Conservation (phyloP, 2,888 invertebrate genomes). For the Oxytorus armatus region DNA sequence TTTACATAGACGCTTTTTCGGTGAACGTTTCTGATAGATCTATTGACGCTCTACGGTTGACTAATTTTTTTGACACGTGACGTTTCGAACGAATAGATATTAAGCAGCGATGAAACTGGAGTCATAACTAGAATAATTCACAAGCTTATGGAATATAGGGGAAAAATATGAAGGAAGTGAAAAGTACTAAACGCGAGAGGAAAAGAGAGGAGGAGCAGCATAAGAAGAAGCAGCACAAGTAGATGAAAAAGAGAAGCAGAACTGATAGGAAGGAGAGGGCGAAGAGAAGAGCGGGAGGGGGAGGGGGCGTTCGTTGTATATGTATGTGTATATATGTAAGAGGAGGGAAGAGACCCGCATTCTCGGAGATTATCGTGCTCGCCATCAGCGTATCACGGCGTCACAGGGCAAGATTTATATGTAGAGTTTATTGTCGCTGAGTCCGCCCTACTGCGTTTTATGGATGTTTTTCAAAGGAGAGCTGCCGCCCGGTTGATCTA, state of each 20-base stretch:
- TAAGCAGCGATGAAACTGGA: background rate
- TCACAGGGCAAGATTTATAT: constrained; percentile 85
- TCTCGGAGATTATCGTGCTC: constrained; percentile 85
- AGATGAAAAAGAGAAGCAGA: constrained; percentile 61
- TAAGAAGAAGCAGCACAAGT: constrained; percentile 58
- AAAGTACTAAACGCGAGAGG: constrained; percentile 59
- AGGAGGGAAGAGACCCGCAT: constrained; percentile 82
- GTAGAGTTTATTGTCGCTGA: constrained; percentile 85
- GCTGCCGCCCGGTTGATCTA: constrained; percentile 84
- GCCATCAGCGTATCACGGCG: constrained; percentile 85
- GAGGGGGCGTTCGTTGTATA: constrained; percentile 6
- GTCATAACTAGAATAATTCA: background rate
- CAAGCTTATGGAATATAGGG: constrained; percentile 16
- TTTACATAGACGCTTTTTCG: too few species aligned
- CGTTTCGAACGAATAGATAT: background rate
- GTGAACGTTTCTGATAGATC: too few species aligned
- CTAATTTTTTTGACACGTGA: too few species aligned
- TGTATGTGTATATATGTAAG: constrained; percentile 25
- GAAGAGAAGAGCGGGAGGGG: background rate
- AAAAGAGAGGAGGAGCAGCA: constrained; percentile 64
- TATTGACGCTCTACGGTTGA: too few species aligned
- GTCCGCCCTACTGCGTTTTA: constrained; percentile 85
- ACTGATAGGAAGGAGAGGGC: constrained; percentile 37
- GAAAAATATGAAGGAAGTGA: constrained; percentile 53
- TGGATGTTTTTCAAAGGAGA: constrained; percentile 85